These are phyloP conservation scores for Lagocephalus sceleratus DNA, from an alignment of 2,797 vertebrate species.

Conservation along the genomic window DNA sequence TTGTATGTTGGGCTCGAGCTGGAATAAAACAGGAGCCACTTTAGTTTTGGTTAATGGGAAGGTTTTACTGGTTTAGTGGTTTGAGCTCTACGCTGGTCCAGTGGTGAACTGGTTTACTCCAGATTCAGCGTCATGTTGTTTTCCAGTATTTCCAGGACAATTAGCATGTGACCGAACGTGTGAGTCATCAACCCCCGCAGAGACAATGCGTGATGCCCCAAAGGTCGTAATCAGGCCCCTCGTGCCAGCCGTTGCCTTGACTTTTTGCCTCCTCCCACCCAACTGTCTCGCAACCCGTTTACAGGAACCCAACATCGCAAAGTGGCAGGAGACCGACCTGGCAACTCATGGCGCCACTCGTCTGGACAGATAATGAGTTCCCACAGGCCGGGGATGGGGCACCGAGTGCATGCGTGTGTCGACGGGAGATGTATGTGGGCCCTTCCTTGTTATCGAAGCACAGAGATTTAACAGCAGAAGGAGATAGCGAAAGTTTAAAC, in stretches of 20 bases:
- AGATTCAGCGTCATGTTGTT: too few species aligned
- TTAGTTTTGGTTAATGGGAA: too few species aligned
- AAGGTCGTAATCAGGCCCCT: conserved; percentile 15
- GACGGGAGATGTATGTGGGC: conserved; percentile 27
- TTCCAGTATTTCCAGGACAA: too few species aligned
- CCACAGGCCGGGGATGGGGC: conserved; percentile 62
- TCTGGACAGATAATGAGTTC: conserved; percentile 79
- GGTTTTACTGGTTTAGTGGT: too few species aligned
- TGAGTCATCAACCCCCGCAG: conserved; percentile 15
- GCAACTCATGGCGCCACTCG: conserved; percentile 45
- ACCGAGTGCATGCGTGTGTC: conserved; percentile 19
- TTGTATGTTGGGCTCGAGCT: too few species aligned
- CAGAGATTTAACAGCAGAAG: conserved; percentile 33
- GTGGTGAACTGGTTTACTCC: too few species aligned
- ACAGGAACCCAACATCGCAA: conserved; percentile 36
- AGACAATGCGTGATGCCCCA: conserved; percentile 6
- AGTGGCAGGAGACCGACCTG: conserved; percentile 51
- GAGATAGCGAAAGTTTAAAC: conserved; percentile 54
- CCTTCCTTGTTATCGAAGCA: conserved; percentile 55
- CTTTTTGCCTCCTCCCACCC: conserved; percentile 21
- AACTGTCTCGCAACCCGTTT: conserved; percentile 17
- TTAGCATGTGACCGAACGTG: neutral
- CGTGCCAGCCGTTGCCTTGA: conserved; percentile 9
- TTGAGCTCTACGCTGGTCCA: too few species aligned
- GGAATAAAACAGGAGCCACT: too few species aligned